A percentile compares a stretch with the other conserved stretches of the same genome.
Conservation (phyloP, 2,113 vertebrate species). For the Macquaria australasica region DNA sequence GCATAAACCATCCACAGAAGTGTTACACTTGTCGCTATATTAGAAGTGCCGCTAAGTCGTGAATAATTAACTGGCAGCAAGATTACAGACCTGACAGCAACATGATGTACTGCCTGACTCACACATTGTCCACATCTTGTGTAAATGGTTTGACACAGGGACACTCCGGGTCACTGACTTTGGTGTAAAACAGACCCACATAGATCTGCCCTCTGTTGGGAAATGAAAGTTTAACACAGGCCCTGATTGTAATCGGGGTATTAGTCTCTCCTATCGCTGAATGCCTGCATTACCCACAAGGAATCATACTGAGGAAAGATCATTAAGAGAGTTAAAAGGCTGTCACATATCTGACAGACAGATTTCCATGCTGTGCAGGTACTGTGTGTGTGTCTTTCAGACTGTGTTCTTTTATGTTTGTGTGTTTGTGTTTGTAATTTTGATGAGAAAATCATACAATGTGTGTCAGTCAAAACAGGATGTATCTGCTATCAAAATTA, state of each 20-base stretch:
- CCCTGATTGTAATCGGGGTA: neutral
- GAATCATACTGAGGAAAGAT: neutral
- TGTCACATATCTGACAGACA: neutral
- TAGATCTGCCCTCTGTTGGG: neutral
- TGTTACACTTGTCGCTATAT: neutral
- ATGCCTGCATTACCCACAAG: neutral
- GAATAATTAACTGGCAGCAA: constrained; percentile 20
- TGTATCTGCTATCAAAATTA: constrained; percentile 7
- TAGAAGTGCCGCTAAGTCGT: neutral
- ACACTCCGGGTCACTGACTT: neutral
- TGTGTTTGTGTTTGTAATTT: neutral
- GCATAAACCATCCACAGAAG: neutral
- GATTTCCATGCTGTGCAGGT: neutral
- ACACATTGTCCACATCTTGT: neutral
- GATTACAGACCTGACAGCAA: constrained; percentile 16
- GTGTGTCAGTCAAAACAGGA: neutral
- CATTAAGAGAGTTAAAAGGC: neutral
- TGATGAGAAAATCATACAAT: constrained; percentile 6
- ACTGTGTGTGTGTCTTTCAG: neutral
- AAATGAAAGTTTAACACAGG: constrained; percentile 4
- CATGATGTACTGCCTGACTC: neutral
- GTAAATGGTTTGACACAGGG: constrained; percentile 16
- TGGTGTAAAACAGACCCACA: neutral
- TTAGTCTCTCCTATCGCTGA: neutral
- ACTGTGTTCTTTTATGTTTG: neutral